Conservation (phyloP, 2,888 invertebrate species). For the Pandemis corylana region DNA sequence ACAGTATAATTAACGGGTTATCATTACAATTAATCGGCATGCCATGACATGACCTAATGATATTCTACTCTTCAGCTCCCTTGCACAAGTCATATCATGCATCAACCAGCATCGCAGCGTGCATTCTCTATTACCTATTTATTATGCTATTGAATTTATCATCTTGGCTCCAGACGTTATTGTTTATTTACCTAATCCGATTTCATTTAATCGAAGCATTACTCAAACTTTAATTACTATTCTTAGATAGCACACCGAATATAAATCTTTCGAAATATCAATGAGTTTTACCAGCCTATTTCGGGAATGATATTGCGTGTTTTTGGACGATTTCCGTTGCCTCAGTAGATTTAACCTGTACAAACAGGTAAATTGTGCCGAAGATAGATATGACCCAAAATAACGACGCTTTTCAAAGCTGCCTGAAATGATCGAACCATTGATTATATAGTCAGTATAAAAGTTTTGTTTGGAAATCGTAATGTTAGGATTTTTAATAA, state of each 20-base stretch:
- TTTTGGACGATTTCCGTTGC: constrained; percentile 29
- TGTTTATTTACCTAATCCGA: not conserved
- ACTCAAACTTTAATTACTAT: not conserved
- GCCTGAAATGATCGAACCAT: constrained; percentile 12
- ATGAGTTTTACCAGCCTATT: constrained; percentile 23
- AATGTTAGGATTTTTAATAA: not conserved
- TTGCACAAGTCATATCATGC: constrained; percentile 10
- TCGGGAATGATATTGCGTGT: constrained; percentile 21
- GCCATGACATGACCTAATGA: constrained; percentile 11
- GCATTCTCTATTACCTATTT: not conserved
- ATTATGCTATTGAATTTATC: not conserved
- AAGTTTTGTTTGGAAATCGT: not conserved
- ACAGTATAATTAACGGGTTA: constrained; percentile 19
- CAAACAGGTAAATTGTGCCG: constrained; percentile 30
- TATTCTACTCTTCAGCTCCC: constrained; percentile 2
- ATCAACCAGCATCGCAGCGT: not conserved
- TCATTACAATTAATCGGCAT: constrained; percentile 17
- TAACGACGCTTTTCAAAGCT: not conserved
- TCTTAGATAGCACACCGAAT: constrained; percentile 1
- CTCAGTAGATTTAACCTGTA: constrained; percentile 16
- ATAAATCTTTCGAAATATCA: constrained; percentile 14
- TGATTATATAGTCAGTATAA: constrained; percentile 4
- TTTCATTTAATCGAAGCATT: not conserved
- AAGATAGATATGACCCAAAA: constrained; percentile 21
- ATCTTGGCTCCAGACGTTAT: not conserved